phyloP scores from a whole-genome alignment of 2,797 vertebrate species.

The Microcaecilia unicolor region DNA sequence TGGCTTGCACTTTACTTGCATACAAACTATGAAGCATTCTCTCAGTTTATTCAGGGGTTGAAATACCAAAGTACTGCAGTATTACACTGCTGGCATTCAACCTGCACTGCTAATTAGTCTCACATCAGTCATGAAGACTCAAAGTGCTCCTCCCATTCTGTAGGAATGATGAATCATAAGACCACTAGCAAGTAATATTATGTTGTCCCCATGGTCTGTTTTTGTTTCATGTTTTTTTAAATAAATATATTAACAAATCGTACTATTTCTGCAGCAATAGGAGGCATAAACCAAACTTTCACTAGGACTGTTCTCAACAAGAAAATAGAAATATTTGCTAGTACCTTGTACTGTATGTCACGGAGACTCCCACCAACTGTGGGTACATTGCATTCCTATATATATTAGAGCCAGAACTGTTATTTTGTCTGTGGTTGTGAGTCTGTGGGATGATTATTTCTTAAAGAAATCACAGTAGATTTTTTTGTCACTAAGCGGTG shows the following conservation, averaged over 20 bases:
- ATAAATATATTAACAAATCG: constrained; percentile 46
- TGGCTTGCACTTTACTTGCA: constrained; percentile 54
- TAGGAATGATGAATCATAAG: neutral
- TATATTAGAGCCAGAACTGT: constrained; percentile 55
- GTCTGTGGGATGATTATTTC: constrained; percentile 28
- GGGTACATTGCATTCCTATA: constrained; percentile 41
- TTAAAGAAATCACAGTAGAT: constrained; percentile 24
- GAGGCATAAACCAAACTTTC: constrained; percentile 48
- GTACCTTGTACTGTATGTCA: constrained; percentile 40
- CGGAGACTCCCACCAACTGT: constrained; percentile 39
- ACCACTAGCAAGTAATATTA: constrained; percentile 29
- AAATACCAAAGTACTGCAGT: constrained; percentile 40
- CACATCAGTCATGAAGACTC: constrained; percentile 5
- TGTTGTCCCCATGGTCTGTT: constrained; percentile 36
- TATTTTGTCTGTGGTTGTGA: constrained; percentile 35
- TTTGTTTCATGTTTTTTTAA: constrained; percentile 6
- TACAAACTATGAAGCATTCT: constrained; percentile 48
- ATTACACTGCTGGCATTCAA: constrained; percentile 29
- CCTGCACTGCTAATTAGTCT: constrained; percentile 24
- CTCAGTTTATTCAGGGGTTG: constrained; percentile 48
- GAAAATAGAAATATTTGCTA: constrained; percentile 29
- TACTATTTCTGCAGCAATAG: constrained; percentile 56
- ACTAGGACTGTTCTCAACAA: constrained; percentile 46
- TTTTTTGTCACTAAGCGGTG: constrained; percentile 24
- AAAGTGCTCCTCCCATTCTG: too few relatives aligned